Conservation (phyloP, 2,113 vertebrate genomes). For the Lontra canadensis region DNA sequence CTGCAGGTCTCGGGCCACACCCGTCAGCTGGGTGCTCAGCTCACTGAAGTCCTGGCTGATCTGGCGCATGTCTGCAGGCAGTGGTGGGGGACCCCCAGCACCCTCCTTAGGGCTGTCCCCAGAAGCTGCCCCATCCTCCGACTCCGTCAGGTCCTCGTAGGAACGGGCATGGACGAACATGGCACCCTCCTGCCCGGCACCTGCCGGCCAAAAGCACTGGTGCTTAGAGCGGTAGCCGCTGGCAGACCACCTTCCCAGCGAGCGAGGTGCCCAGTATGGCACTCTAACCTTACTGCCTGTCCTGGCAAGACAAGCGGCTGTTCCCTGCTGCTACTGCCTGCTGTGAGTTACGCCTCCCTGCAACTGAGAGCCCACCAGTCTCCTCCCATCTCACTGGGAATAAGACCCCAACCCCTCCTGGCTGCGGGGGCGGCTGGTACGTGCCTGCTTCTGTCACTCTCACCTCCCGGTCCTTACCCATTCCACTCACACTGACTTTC, state of each 20-base stretch:
- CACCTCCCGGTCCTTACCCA: background rate
- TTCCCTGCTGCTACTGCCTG: background rate
- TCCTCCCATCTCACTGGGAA: background rate
- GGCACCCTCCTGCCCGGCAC: constrained; percentile 92
- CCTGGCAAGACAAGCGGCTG: too few relatives aligned
- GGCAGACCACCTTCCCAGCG: background rate
- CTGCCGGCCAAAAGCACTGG: constrained; percentile 82
- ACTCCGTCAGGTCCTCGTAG: constrained; percentile 93
- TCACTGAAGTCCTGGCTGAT: constrained; percentile 88
- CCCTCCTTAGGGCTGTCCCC: constrained; percentile 73
- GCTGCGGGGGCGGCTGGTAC: background rate
- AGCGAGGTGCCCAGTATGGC: background rate
- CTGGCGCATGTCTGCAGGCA: constrained; percentile 82
- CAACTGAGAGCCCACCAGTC: background rate
- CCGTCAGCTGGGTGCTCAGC: constrained; percentile 86
- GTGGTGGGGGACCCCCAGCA: constrained; percentile 30
- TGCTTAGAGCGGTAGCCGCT: constrained; percentile 12
- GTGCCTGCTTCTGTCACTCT: background rate
- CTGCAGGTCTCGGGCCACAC: constrained; percentile 83
- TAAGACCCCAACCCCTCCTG: background rate
- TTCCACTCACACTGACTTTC: background rate
- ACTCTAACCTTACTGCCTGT: background rate
- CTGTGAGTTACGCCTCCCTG: background rate
- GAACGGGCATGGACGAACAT: constrained; percentile 96
- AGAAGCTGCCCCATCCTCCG: constrained; percentile 65